Base-by-base conservation (phyloP, 2,113 vertebrate species). In the Siphamia tubifer region DNA sequence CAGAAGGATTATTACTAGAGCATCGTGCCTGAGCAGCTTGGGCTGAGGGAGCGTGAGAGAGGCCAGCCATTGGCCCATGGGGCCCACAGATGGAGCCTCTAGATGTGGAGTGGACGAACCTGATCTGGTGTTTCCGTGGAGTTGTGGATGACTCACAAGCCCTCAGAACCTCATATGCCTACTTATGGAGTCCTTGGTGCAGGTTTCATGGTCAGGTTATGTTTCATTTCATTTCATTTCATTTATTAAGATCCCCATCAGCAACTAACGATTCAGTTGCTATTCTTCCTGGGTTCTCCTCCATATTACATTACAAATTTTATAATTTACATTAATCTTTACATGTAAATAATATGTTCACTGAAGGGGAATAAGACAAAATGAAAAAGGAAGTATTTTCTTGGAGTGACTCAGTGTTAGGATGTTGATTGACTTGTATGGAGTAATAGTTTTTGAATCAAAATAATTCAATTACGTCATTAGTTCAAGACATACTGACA, bases 21-120 rank as follows among this genome's bases (percentile, higher is more conserved):
- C 63, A 69, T 80, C 57, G 69, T 75, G 69, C 56, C 67, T 67
- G 75, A 77, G 64, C 72, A 79, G 69, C 55, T 70, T 31, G 66
- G 51, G 74, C 55, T 70, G 55, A 47, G 71, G 80, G 78, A 80
- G 87, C 86, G 53, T 82, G 87, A 87, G 82, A 87, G 71, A 88
- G 80, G 72, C 77, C 81, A 69, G 72, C 60, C 64, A 52, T 77
- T 62, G 73, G 83, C 77, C 82, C 56, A 61, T 23, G 43, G 75
- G 79, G 69, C 60, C 81, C 77, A 69, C 70, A 76, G 84, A 89
- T 79, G 77, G 86, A 83, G 75, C 63, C 67, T 69, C 69, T 64
- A 77, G 82, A 69, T 67, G 66, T 74, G 68, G 66, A 72, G 40
- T 51, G 71, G 62, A 77, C 54, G 49, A 77, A 74, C 65, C 58